phyloP scores from a whole-genome alignment of 2,888 invertebrate species.

The Chaitophorus viminalis region DNA sequence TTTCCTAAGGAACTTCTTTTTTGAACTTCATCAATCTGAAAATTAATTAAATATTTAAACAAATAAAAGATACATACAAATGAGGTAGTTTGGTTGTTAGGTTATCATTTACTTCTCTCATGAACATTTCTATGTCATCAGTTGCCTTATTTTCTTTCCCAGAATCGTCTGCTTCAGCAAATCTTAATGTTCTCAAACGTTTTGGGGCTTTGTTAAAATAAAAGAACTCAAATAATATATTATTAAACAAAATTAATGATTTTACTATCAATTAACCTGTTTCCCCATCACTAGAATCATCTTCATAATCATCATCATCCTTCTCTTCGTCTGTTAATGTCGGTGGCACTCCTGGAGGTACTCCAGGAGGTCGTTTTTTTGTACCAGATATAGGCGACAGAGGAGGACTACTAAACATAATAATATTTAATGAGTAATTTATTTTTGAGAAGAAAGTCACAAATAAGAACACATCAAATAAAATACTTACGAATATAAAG shows the following conservation, averaged over 20 bases:
- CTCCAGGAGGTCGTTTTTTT: conserved; percentile 81
- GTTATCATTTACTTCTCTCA: conserved; percentile 75
- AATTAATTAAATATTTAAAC: conserved; percentile 43
- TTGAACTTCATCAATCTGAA: conserved; percentile 82
- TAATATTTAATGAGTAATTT: conserved; percentile 1
- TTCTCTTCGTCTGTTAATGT: conserved; percentile 77
- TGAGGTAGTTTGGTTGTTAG: not conserved
- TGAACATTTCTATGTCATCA: conserved; percentile 90
- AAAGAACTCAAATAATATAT: not conserved
- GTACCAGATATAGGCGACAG: conserved; percentile 65
- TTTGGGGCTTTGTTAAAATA: conserved; percentile 34
- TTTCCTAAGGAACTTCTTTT: conserved; percentile 71
- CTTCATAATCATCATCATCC: conserved; percentile 66
- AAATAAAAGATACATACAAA: not conserved
- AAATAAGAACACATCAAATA: conserved; percentile 31
- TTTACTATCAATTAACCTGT: conserved; percentile 41
- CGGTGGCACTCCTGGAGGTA: conserved; percentile 86
- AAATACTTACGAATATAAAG: conserved; percentile 69
- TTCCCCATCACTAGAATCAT: conserved; percentile 57
- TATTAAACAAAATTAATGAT: not conserved
- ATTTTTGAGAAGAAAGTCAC: not conserved
- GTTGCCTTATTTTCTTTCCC: conserved; percentile 70
- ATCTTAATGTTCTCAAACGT: conserved; percentile 65
- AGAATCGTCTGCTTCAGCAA: conserved; percentile 66
- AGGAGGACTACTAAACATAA: conserved; percentile 61